Base-by-base conservation (phyloP, 2,888 invertebrate species). In the Tetragnatha montana region DNA sequence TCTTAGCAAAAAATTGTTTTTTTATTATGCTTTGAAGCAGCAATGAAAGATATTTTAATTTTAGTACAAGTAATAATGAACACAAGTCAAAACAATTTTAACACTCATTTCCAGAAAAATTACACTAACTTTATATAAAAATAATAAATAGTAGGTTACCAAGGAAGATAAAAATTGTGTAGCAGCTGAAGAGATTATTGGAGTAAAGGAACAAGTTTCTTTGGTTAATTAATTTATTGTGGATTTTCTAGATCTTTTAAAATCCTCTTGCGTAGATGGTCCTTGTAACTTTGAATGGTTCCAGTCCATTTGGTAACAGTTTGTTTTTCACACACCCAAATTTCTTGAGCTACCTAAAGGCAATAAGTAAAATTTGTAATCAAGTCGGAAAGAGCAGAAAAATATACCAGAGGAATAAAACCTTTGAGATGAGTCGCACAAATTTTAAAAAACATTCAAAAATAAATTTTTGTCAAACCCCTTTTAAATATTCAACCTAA, bases 301-400 rank as follows among this genome's bases (percentile, higher is more conserved):
- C 99, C 98, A 92, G 97, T 96, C 98, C 99, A 99, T 94, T 99
- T 98, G 49, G 98, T 99, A 85, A 98, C 96, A 6, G 96, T 96
- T 93, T 96, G 97, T 91, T 99, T 97, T 94, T 99, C 99, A 94
- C 99, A 99, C 75, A 99, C 96, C 99, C 99, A 99, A 93, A 99
- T 99, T 94, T 98, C 98, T 94, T 99, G 97, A 12, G 99, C 99
- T 60, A 99, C 99, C 98, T 99, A 92, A 8, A 92, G 92, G 68
- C n/a, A n/a, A 35, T 35, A 35, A 76, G 1, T 35, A 35, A 35
- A 35, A 35, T 35, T 35, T 35, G 4, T 35, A 4, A 35, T 35
- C 35, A 35, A 35, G 35, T 35, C 35, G 4, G 35, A 4, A 35
- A 2, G 35, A 35, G 35, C 2, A 35, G n/a, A 84, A 21, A 76